phyloP scores from a whole-genome alignment of 2,113 vertebrate genomes.

The Tragelaphus scriptus region DNA sequence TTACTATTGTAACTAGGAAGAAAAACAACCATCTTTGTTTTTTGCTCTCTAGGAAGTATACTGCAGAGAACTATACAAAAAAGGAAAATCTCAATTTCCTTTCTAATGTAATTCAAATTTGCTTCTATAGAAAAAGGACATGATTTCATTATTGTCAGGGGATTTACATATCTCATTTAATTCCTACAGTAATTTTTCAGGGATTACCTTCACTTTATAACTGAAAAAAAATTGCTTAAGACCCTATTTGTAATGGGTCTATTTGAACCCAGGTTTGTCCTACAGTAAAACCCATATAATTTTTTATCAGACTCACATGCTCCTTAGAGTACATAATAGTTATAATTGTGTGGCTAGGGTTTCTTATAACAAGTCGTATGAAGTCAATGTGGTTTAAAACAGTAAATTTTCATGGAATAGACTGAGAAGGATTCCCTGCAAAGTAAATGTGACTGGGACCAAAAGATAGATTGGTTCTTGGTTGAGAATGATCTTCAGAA shows the following conservation, averaged over 20 bases:
- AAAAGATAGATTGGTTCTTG: background rate
- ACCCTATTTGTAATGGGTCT: background rate
- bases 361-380: background rate
- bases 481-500: background rate
- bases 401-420: background rate
- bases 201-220: background rate
- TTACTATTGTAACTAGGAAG: background rate
- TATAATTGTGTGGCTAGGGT: background rate
- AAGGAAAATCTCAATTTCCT: background rate
- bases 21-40: background rate
- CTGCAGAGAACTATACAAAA: background rate
- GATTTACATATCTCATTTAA: background rate
- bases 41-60: background rate
- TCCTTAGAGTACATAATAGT: background rate
- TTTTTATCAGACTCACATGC: background rate
- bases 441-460: background rate
- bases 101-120: constrained; percentile 14
- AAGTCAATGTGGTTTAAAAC: background rate
- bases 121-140: background rate
- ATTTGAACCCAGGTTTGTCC: background rate
- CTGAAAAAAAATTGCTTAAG: background rate
- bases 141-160: background rate
- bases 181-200: background rate
- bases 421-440: background rate
- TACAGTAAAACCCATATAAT: background rate